phyloP scores from a whole-genome alignment of 2,888 invertebrate genomes.

The Lepetodrilus schrolli region DNA sequence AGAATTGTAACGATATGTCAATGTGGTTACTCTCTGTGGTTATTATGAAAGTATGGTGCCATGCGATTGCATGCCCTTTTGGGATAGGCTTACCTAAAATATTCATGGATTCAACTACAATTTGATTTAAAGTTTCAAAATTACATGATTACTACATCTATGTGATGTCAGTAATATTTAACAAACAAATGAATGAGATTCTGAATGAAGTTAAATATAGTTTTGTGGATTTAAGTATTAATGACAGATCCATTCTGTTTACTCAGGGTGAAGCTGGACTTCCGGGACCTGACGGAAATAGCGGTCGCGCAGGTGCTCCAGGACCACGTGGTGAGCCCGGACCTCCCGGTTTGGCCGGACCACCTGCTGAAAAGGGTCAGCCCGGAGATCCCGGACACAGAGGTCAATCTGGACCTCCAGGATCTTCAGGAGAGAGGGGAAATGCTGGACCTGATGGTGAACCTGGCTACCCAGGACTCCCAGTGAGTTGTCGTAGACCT shows the following conservation, averaged over 20 bases:
- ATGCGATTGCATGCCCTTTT: too few relatives aligned
- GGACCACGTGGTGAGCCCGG: conserved; percentile 57
- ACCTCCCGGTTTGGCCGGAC: conserved; percentile 48
- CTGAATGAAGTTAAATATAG: too few relatives aligned
- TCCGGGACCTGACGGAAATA: conserved; percentile 69
- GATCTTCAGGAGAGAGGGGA: conserved; percentile 55
- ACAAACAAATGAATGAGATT: too few relatives aligned
- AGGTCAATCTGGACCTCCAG: conserved; percentile 57
- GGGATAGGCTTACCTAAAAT: too few relatives aligned
- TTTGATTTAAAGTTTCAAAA: too few relatives aligned
- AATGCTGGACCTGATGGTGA: conserved; percentile 73
- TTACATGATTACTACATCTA: too few relatives aligned
- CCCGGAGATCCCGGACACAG: conserved; percentile 54
- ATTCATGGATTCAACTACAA: too few relatives aligned
- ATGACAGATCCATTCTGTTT: background rate
- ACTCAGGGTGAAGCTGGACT: conserved; percentile 80
- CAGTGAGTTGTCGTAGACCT: conserved; percentile 50
- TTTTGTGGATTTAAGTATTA: too few relatives aligned
- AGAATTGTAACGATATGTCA: too few relatives aligned
- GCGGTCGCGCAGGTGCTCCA: conserved; percentile 66
- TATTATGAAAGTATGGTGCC: too few relatives aligned
- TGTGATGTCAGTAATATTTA: too few relatives aligned
- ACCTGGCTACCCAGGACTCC: conserved; percentile 53
- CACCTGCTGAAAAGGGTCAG: conserved; percentile 56
- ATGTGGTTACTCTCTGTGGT: too few relatives aligned